Evolutionary conservation across 2,113 vertebrate genomes (phyloP).

Genomic region (Megaleporinus macrocephalus): DNA sequence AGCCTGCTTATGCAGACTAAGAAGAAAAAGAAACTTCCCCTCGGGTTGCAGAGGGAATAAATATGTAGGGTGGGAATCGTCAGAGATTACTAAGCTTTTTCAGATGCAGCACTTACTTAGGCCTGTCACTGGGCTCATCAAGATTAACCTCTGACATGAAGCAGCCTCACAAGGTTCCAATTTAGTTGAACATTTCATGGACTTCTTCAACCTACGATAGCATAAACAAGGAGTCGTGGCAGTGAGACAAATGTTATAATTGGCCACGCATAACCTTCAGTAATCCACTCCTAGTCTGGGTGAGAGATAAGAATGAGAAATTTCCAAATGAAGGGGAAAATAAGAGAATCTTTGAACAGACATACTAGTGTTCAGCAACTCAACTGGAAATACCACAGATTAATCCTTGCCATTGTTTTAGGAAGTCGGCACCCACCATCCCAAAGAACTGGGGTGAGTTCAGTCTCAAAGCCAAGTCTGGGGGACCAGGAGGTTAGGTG

Average conservation of each 20-base stretch:
- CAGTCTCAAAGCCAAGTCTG: constrained; percentile 60
- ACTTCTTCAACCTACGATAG: constrained; percentile 59
- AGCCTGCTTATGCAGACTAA: constrained; percentile 52
- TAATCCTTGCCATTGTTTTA: constrained; percentile 74
- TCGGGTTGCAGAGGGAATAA: constrained; percentile 52
- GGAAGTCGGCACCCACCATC: constrained; percentile 70
- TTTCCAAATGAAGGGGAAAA: constrained; percentile 73
- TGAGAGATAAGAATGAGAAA: constrained; percentile 65
- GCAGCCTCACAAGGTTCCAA: constrained; percentile 36
- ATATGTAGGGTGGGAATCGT: constrained; percentile 63
- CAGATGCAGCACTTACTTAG: constrained; percentile 76
- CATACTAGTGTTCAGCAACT: constrained; percentile 67
- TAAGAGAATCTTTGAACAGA: constrained; percentile 70
- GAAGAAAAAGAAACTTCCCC: constrained; percentile 61
- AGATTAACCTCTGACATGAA: constrained; percentile 76
- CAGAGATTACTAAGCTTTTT: constrained; percentile 62
- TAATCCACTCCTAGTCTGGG: constrained; percentile 68
- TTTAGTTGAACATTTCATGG: constrained; percentile 60
- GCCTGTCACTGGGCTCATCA: constrained; percentile 61
- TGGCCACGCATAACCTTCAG: constrained; percentile 68
- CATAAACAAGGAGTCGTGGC: constrained; percentile 42
- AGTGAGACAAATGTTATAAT: constrained; percentile 69
- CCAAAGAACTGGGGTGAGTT: constrained; percentile 65
- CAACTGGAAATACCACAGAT: constrained; percentile 74
- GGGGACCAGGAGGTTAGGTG: constrained; percentile 31